These are phyloP conservation scores for Halcyon senegalensis DNA, from an alignment of 2,113 vertebrate species.

Conservation along the genomic window DNA sequence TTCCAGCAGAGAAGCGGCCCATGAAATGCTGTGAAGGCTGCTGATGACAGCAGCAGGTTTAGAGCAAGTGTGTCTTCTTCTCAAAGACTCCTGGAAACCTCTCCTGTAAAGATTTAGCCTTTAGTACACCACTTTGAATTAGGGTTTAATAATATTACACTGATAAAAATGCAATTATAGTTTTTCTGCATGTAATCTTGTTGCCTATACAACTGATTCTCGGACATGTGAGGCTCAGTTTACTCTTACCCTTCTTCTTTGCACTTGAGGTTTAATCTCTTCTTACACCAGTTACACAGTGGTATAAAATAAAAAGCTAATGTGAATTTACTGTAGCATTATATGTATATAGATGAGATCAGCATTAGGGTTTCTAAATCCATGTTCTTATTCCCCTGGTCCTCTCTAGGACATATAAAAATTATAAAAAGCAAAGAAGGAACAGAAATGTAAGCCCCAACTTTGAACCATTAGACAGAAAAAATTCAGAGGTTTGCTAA, in stretches of 20 bases:
- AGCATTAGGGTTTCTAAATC: not conserved
- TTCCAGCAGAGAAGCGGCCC: not conserved
- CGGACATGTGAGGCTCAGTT: not conserved
- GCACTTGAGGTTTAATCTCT: not conserved
- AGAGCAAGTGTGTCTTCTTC: not conserved
- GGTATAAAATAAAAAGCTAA: not conserved
- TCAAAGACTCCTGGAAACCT: not conserved
- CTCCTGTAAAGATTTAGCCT: not conserved
- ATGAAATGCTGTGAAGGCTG: not conserved
- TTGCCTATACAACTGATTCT: not conserved
- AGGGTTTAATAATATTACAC: not conserved
- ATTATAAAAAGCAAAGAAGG: not conserved
- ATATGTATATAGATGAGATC: not conserved
- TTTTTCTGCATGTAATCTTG: not conserved
- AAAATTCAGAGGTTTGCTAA: not conserved
- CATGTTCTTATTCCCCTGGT: not conserved
- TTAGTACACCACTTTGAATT: not conserved
- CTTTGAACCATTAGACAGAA: not conserved
- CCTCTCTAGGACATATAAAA: not conserved
- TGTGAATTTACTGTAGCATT: not conserved
- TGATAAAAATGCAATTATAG: not conserved
- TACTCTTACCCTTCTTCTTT: not conserved
- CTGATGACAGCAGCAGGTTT: not conserved
- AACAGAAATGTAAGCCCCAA: not conserved
- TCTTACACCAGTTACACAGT: not conserved